Percentiles rank a stretch among this genome's conserved stretches.
These are phyloP conservation scores for Stramonita haemastoma DNA, from an alignment of 2,888 invertebrate species.

Conservation along the genomic window DNA sequence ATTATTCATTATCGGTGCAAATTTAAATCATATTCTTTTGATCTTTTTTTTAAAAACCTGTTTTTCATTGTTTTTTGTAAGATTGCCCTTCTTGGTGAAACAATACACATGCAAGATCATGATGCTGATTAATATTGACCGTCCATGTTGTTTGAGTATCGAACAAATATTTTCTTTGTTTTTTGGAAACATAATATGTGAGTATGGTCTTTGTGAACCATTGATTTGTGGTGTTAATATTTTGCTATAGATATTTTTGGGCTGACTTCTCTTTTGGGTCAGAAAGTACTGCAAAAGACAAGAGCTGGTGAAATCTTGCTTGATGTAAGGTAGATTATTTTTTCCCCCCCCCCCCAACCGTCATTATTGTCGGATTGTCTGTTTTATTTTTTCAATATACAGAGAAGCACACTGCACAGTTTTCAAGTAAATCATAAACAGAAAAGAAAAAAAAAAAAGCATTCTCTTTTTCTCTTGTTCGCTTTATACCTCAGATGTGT, in stretches of 20 bases:
- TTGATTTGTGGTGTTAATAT: not conserved
- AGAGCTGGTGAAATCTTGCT: too few relatives aligned
- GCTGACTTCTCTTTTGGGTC: not conserved
- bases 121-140: not conserved
- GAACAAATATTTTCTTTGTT: not conserved
- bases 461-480: too few relatives aligned
- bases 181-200: not conserved
- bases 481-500: too few relatives aligned
- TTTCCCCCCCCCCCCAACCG: too few relatives aligned
- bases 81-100: not conserved
- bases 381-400: too few relatives aligned
- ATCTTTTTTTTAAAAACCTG: not conserved
- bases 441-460: too few relatives aligned
- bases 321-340: too few relatives aligned
- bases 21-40: not conserved
- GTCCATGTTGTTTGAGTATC: slow-evolving; percentile 2
- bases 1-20: not conserved
- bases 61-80: not conserved
- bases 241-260: slow-evolving; percentile 3
- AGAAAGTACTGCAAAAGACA: not conserved
- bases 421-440: too few relatives aligned
- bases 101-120: not conserved
- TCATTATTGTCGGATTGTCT: too few relatives aligned
- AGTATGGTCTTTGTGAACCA: not conserved
- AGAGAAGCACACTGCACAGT: too few relatives aligned